Evolutionary conservation across 2,888 invertebrate genomes (phyloP), one percentile per base, ranked within the genome.

Genomic region (Gibbula magus): DNA sequence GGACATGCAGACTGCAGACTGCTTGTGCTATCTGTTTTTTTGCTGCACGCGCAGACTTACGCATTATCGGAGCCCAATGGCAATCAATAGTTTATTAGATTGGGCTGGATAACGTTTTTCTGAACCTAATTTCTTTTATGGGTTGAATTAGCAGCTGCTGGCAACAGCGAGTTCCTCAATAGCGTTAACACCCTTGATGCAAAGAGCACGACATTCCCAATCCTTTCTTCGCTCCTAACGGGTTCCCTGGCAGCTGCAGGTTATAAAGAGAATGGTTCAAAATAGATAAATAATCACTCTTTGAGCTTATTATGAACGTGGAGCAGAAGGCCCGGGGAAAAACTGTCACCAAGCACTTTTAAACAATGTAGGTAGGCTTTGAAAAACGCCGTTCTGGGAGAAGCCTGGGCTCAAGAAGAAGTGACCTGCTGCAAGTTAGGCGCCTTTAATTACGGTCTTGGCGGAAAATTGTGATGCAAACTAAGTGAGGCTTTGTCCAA

Each of bases 201-300:
- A 70, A 67, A 70, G 35, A 35, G 70, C 35, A 20, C n/a, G 18
- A 32, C 39, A 32, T 70, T 35, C 70, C 20, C 39, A 22, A 16
- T 29, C 70, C 70, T 70, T 70, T 70, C 70, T 70, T 70, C 20
- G 35, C 70, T 39, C 35, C 32, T 70, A 70, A 70, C 70, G 70
- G 70, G 29, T 25, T 70, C 32, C 4, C 45, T 10, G 39, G 35
- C 84, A 81, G 82, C 82, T 82, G 82, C 79, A 79, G 45, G 79
- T 79, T 32, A 73, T 83, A 83, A 83, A 79, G 67, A 75, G 77
- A 78, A 81, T 81, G 78, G 79, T 82, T 80, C 80, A 77, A 80
- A 82, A 84, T 86, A 87, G 86, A 87, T 87, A 87, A 87, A 86
- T 85, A 87, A 84, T 81, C 82, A 73, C 81, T 79, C 77, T 79